A percentile compares a stretch with the other conserved stretches of the same genome.
Evolutionary conservation across 1,140 invertebrate species (phyloP).

Genomic region (Meteorus sp.): DNA sequence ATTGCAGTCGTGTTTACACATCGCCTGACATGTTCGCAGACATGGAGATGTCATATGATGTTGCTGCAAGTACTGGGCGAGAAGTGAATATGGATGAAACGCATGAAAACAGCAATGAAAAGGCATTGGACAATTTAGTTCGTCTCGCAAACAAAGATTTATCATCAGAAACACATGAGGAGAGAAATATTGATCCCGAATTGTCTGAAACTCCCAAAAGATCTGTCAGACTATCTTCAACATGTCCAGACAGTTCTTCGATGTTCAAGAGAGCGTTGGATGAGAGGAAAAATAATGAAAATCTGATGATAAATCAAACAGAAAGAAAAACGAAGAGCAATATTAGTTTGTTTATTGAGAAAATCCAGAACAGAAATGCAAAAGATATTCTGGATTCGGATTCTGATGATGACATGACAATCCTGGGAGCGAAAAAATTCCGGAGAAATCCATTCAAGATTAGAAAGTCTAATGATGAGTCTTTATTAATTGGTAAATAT

Average conservation of each 20-base stretch:
- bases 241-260: background rate
- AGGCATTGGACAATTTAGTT: too few relatives aligned
- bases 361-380: constrained; percentile 36
- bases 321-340: constrained; percentile 33
- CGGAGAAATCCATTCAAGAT: constrained; percentile 40
- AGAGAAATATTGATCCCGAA: too few relatives aligned
- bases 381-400: constrained; percentile 30
- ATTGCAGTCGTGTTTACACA: background rate
- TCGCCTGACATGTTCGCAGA: background rate
- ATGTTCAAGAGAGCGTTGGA: too few relatives aligned
- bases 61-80: background rate
- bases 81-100: too few relatives aligned
- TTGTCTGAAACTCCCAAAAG: background rate
- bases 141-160: too few relatives aligned
- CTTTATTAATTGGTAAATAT: background rate
- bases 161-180: too few relatives aligned
- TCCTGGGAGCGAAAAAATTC: background rate
- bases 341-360: constrained; percentile 43
- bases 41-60: background rate
- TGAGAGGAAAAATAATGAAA: too few relatives aligned
- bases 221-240: background rate
- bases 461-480: constrained; percentile 16
- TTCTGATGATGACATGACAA: constrained; percentile 33
- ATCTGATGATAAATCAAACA: too few relatives aligned
- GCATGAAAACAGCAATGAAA: background rate